Base-by-base conservation (phyloP, 2,888 invertebrate species). In the Phragmatobia fuliginosa region DNA sequence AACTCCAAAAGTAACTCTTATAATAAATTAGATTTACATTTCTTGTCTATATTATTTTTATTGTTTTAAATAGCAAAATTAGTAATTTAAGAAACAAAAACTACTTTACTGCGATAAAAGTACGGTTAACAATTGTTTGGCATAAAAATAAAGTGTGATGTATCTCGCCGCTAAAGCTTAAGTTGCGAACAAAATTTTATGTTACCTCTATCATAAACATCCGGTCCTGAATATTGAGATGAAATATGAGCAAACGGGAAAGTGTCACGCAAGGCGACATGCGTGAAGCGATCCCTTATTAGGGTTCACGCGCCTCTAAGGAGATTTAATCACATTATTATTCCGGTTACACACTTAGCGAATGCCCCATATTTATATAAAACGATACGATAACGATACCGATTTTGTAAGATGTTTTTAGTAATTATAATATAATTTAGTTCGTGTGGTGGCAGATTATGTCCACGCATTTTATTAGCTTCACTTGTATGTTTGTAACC, bases 241-340 rank as follows among this genome's bases (percentile, higher is more conserved):
- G 25, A 28, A 41, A 62, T 62, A 38, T 41, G 38, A 21, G 28
- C 38, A 31, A 62, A 62, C 62, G 28, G 65, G 69, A 56, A 79
- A 80, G 62, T 71, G 61, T 61, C 68, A 59, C 31, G 28, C 31
- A 33, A 41, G 31, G 41, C 60, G 58, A 21, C 28, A 33, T 49
- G 65, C 71, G 38, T 67, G 61, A 62, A 67, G 36, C 32, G 28
- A 69, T 75, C 63, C 58, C 66, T 66, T 67, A 68, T 79, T 76
- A 78, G 68, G 56, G 41, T 71, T 68, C 71, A 64, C 66, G 67
- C 70, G 70, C 60, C 68, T 67, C 64, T 59, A 69, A 74, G 67
- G 70, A 75, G 68, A 75, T 73, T 67, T 74, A 69, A 82, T 74
- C 74, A 58, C 71, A 71, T 81, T 80, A 75, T 78, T 82, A 81